Percentiles rank a stretch among this genome's conserved stretches.
Conservation (phyloP, 1,140 invertebrate species). For the Bathynomus jamesi region DNA sequence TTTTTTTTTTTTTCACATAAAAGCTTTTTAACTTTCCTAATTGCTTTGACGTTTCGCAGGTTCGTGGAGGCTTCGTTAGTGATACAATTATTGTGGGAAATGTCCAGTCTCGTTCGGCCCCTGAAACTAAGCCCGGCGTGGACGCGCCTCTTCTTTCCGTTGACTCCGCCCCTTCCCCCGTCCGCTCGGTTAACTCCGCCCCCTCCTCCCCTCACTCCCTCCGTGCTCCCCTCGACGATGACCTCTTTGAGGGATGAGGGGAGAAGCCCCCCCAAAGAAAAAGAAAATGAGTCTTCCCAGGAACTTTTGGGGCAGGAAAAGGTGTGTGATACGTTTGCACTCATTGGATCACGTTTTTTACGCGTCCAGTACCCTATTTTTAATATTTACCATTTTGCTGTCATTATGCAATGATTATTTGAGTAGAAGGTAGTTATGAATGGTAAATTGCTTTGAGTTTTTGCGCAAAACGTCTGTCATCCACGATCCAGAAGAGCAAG, state of each 20-base stretch:
- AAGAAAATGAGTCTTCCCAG: neutral
- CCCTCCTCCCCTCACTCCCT: constrained; percentile 6
- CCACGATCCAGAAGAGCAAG: too few relatives aligned
- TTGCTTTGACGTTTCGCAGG: constrained; percentile 26
- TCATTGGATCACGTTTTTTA: too few relatives aligned
- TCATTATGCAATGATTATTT: too few relatives aligned
- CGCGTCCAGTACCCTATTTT: too few relatives aligned
- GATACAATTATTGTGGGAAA: constrained; percentile 35
- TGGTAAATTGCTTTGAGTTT: too few relatives aligned
- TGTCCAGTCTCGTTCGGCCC: constrained; percentile 32
- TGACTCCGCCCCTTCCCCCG: neutral
- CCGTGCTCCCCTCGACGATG: neutral
- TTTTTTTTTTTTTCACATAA: neutral
- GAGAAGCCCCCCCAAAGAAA: neutral
- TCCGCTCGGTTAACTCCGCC: constrained; percentile 5
- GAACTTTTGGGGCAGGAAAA: neutral
- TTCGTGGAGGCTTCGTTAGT: constrained; percentile 38
- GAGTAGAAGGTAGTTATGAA: too few relatives aligned
- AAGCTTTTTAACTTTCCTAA: neutral
- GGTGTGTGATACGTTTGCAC: too few relatives aligned
- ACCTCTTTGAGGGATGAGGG: neutral
- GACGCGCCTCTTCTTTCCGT: constrained; percentile 13
- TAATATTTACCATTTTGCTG: too few relatives aligned
- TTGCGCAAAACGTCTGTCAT: too few relatives aligned
- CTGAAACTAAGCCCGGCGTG: constrained; percentile 4